Evolutionary conservation across 1,140 invertebrate genomes (phyloP).

Genomic region (Proctacanthus coquilletti): DNA sequence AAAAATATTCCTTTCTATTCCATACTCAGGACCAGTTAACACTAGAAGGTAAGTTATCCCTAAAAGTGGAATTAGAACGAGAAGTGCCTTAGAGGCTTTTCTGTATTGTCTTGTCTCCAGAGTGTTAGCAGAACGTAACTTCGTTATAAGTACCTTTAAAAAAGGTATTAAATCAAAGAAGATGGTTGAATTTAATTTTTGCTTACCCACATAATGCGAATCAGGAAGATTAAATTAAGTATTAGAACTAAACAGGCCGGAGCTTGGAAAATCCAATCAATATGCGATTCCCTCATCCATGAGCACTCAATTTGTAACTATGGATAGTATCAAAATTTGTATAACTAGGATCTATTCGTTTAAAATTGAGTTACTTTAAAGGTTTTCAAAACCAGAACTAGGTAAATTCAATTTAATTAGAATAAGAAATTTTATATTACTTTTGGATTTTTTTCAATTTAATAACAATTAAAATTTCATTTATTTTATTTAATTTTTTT

Average conservation of each 20-base stretch:
- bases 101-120: constrained; percentile 75
- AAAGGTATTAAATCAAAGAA: too few species aligned
- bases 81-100: constrained; percentile 74
- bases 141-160: constrained; percentile 75
- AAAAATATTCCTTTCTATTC: constrained; percentile 45
- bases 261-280: constrained; percentile 67
- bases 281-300: constrained; percentile 54
- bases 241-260: constrained; percentile 56
- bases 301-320: constrained; percentile 37
- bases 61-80: constrained; percentile 73
- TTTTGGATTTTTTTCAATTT: too few species aligned
- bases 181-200: background rate
- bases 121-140: constrained; percentile 70
- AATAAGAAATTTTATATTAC: too few species aligned
- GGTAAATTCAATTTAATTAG: too few species aligned
- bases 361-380: too few species aligned
- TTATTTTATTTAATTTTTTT: too few species aligned
- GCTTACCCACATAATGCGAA: constrained; percentile 85
- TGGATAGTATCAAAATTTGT: too few species aligned
- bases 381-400: too few species aligned
- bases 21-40: constrained; percentile 54
- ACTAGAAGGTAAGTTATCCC: constrained; percentile 79
- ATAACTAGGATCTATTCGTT: too few species aligned
- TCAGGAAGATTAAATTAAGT: constrained; percentile 72
- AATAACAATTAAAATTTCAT: too few species aligned